phyloP scores from a whole-genome alignment of 37 sponge, comb jelly and placozoan species.

The Chondrosia reniformis region DNA sequence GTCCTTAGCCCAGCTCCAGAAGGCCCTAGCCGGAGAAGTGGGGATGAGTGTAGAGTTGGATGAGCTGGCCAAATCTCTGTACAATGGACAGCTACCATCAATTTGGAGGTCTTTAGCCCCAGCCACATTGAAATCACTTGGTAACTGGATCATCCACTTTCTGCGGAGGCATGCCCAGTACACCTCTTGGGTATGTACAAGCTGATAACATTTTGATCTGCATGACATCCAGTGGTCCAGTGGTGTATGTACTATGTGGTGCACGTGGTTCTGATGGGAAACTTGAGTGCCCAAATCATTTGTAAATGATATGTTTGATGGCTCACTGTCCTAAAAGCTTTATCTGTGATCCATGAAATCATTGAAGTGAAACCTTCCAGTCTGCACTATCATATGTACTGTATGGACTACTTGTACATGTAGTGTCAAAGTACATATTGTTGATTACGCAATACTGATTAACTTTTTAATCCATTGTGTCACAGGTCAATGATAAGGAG shows the following conservation, averaged over 20 bases:
- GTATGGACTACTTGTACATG: neutral
- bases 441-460: too few relatives aligned
- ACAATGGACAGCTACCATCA: slow-evolving; percentile 94
- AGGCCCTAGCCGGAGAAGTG: slow-evolving; percentile 97
- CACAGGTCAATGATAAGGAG: slow-evolving; percentile 88
- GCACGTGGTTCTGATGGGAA: too few relatives aligned
- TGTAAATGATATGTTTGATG: too few relatives aligned
- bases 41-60: slow-evolving; percentile 99
- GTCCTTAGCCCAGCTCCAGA: slow-evolving; percentile 87
- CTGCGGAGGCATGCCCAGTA: slow-evolving; percentile 89
- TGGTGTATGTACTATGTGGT: too few relatives aligned
- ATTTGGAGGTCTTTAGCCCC: slow-evolving; percentile 94
- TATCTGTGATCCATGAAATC: too few relatives aligned
- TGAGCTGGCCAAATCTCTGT: slow-evolving; percentile 89
- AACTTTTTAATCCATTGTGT: neutral
- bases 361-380: neutral
- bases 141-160: slow-evolving; percentile 99
- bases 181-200: slow-evolving; percentile 72
- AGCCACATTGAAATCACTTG: slow-evolving; percentile 93
- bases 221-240: neutral
- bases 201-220: neutral
- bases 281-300: too few relatives aligned
- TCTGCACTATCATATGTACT: neutral
- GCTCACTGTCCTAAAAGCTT: too few relatives aligned
- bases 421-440: too few relatives aligned